Evolutionary conservation across 2,113 vertebrate species (phyloP).

Genomic region (Eulacestoma nigropectus): DNA sequence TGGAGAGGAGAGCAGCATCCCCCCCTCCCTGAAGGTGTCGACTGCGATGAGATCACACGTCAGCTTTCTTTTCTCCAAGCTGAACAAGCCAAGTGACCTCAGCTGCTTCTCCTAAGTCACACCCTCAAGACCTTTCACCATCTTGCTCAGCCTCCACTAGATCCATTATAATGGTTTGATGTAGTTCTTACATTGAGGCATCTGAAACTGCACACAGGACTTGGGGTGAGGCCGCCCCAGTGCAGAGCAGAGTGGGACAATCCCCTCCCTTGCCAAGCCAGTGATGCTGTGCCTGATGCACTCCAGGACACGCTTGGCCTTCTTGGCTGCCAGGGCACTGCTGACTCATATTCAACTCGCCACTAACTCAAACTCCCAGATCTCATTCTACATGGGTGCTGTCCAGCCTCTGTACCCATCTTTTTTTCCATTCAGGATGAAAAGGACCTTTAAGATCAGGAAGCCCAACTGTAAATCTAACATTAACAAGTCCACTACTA

Average conservation of each 20-base stretch:
- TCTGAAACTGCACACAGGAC: not conserved
- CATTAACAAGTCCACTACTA: not conserved
- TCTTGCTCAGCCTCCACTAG: not conserved
- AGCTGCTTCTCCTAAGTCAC: not conserved
- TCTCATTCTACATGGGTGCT: not conserved
- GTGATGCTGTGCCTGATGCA: not conserved
- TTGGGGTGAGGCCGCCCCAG: accelerated
- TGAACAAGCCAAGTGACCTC: not conserved
- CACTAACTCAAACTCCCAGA: no score
- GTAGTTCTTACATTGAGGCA: not conserved
- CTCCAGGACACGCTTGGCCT: accelerated
- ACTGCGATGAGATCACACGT: no score
- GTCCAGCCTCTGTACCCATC: not conserved
- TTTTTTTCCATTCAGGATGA: not conserved
- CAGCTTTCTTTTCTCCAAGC: not conserved
- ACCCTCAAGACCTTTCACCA: not conserved
- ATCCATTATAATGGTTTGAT: not conserved
- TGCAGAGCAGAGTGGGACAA: not conserved
- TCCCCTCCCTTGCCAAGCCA: not conserved
- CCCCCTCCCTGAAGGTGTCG: not conserved
- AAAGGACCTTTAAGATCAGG: not conserved
- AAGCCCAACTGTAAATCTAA: not conserved
- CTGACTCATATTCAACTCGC: not conserved
- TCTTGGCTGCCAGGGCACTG: not conserved
- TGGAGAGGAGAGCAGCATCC: not conserved